These are phyloP conservation scores for Muscicapa comitata DNA, from an alignment of 2,797 vertebrate species.

Conservation along the genomic window DNA sequence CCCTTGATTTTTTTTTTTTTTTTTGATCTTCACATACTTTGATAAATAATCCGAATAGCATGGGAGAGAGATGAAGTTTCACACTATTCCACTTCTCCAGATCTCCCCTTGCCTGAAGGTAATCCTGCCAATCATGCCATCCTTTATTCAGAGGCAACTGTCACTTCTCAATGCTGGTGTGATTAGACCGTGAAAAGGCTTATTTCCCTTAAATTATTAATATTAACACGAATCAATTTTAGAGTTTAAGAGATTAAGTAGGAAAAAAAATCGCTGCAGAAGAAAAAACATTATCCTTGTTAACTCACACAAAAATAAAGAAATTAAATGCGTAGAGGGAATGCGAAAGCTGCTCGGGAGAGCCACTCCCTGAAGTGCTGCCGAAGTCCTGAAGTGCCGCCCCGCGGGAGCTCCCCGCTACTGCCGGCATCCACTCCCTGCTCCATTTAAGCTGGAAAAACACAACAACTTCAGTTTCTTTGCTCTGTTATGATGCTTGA, in stretches of 20 bases:
- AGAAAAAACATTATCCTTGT: neutral
- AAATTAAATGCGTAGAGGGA: neutral
- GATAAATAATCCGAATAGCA: constrained; percentile 30
- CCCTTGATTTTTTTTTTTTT: constrained; percentile 26
- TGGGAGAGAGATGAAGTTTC: constrained; percentile 26
- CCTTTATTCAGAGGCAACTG: neutral
- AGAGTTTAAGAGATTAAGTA: constrained; percentile 10
- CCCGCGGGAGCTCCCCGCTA: neutral
- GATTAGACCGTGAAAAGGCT: neutral
- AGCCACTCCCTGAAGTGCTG: neutral
- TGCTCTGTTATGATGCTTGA: neutral
- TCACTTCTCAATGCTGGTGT: neutral
- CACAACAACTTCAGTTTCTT: fast-evolving
- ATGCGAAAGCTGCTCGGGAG: neutral
- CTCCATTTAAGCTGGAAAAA: fast-evolving
- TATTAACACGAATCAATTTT: neutral
- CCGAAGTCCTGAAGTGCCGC: neutral
- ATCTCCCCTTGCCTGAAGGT: constrained; percentile 40
- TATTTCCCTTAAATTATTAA: constrained; percentile 31
- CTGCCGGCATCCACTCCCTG: neutral
- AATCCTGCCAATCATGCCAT: neutral
- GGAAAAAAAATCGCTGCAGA: neutral
- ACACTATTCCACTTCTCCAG: constrained; percentile 2
- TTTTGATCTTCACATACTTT: constrained; percentile 29
- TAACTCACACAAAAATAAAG: neutral